Percentiles rank a stretch among this genome's conserved stretches.
phyloP scores from a whole-genome alignment of 2,113 vertebrate genomes.

The Eclectus roratus region DNA sequence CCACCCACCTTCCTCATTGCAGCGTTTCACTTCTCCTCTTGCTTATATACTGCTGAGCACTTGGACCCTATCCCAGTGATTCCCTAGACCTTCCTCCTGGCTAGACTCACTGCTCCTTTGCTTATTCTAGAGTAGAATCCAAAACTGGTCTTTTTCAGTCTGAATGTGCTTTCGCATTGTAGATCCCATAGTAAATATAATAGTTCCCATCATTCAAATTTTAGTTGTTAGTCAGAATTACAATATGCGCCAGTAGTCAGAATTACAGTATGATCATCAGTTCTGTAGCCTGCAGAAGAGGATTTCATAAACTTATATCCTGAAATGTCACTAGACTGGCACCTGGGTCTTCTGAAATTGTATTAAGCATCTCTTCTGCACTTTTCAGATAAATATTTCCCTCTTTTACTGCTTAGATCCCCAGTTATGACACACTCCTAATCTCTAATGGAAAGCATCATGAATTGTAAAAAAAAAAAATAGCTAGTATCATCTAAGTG shows the following conservation, averaged over 20 bases:
- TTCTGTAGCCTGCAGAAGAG: background rate
- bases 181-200: background rate
- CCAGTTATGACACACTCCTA: background rate
- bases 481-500: background rate
- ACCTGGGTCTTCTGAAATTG: background rate
- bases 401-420: background rate
- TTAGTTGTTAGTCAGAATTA: background rate
- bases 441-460: background rate
- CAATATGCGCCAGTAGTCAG: background rate
- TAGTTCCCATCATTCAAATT: background rate
- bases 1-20: background rate
- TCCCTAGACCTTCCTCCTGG: background rate
- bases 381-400: background rate
- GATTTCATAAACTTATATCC: background rate
- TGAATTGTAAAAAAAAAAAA: background rate
- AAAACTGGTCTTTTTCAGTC: background rate
- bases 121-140: background rate
- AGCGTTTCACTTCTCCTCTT: background rate
- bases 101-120: background rate
- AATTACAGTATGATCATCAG: background rate
- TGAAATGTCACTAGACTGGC: background rate
- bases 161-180: background rate
- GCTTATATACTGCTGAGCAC: background rate
- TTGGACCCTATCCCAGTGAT: background rate
- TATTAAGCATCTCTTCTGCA: background rate